Percentiles rank a stretch among this genome's conserved stretches.
Evolutionary conservation across 2,888 invertebrate species (phyloP).

Genomic region (Acanthacorydalis orientalis): DNA sequence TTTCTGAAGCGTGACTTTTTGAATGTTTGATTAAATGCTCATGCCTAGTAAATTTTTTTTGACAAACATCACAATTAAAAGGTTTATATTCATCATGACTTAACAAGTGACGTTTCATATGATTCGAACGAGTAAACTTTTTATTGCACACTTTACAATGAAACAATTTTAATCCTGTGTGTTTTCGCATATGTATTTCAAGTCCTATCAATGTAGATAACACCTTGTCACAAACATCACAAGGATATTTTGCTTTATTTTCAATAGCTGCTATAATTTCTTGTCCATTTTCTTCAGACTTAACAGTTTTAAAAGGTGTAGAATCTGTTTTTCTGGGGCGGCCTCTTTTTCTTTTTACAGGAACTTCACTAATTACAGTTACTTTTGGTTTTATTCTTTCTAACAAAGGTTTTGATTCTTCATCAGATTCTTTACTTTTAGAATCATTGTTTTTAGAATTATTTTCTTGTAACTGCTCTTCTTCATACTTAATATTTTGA

Average conservation of each 20-base stretch:
- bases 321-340: slow-evolving; percentile 4
- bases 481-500: background rate
- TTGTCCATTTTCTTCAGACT: background rate
- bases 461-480: background rate
- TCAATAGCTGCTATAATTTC: background rate
- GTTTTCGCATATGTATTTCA: slow-evolving; percentile 6
- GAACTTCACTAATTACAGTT: background rate
- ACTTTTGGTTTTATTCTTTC: background rate
- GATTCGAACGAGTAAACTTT: slow-evolving; percentile 28
- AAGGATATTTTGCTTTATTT: slow-evolving; percentile 11
- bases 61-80: slow-evolving; percentile 25
- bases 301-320: background rate
- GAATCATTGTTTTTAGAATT: background rate
- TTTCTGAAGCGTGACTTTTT: slow-evolving; percentile 19
- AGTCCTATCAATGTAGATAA: slow-evolving; percentile 17
- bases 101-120: slow-evolving; percentile 29
- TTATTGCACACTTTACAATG: slow-evolving; percentile 22
- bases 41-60: slow-evolving; percentile 23
- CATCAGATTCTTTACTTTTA: background rate
- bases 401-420: background rate
- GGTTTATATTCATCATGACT: slow-evolving; percentile 26
- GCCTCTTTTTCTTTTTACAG: slow-evolving; percentile 3
- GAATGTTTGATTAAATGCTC: slow-evolving; percentile 23
- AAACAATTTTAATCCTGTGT: background rate
- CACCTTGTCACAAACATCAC: slow-evolving; percentile 18